Evolutionary conservation across 2,888 invertebrate genomes (phyloP), one percentile per base, ranked within the genome.

Genomic region (Andrena praecox): DNA sequence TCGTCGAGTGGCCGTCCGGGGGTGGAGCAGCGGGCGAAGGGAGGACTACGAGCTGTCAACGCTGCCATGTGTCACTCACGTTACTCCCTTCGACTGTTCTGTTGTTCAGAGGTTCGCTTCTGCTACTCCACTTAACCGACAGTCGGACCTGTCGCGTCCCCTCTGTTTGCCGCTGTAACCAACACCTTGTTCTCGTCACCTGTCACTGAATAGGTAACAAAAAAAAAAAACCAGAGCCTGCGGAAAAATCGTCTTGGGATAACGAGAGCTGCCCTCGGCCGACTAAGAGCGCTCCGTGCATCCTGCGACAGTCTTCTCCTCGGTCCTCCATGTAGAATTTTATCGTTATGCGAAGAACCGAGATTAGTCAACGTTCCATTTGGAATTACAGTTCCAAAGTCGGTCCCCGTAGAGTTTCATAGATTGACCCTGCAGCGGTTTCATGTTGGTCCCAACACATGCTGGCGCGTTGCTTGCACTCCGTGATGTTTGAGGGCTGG

Each of bases 51-150:
- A 88, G 84, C 91, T 90, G 91, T 90, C 91, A 90, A 90, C 84
- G 85, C 69, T 86, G 83, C 76, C 85, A 87, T 89, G 88, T 85
- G 90, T 87, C 87, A 84, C 89, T 88, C 89, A 79, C 81, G 89
- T 88, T 88, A 87, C 85, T 90, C 88, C 87, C 86, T 88, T 88
- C 87, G 80, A 72, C 74, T 84, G 77, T 80, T 82, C 88, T 89
- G 84, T 89, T 87, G 87, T 87, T 87, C 82, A 79, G 82, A 75
- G 77, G 60, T 33, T 74, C 67, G 80, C 72, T 84, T 87, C 87
- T 89, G 89, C 79, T 90, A 87, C 90, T 89, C 89, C 89, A 88
- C 89, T 90, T 89, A 88, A 85, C 71, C 78, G 85, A 83, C 87
- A 84, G 90, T 86, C 82, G 69, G 85, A 89, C 85, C 80, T 87